Conservation (phyloP, 2,113 vertebrate genomes). For the Psittacula cyanocephala region DNA sequence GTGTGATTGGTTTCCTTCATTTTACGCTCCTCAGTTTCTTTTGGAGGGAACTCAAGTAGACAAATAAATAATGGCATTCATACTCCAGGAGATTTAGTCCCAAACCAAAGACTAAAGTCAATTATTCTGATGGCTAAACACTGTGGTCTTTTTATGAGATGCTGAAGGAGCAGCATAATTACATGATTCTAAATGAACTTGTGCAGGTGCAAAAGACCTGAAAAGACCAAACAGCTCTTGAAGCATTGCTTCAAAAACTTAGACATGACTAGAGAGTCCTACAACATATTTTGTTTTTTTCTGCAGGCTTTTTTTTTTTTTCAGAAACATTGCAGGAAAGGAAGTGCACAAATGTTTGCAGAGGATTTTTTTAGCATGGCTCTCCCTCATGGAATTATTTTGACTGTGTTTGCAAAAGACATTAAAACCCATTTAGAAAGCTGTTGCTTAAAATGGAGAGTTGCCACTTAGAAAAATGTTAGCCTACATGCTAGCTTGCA, state of each 20-base stretch:
- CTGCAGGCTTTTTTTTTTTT: not conserved
- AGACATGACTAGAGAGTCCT: not conserved
- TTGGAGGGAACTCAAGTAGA: no score
- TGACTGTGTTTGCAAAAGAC: not conserved
- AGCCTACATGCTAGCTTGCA: not conserved
- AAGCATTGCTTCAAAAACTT: not conserved
- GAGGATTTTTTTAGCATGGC: not conserved
- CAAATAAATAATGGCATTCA: not conserved
- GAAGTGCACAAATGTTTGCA: not conserved
- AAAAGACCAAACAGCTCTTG: not conserved
- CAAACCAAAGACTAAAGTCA: not conserved
- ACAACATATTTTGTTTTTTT: accelerated
- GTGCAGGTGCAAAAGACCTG: not conserved
- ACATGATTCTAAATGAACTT: not conserved
- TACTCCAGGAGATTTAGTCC: not conserved
- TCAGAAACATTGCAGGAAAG: not conserved
- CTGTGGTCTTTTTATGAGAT: not conserved
- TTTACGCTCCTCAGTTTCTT: not conserved
- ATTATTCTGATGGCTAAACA: not conserved
- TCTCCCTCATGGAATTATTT: not conserved
- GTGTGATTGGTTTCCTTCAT: not conserved
- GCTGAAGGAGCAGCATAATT: not conserved
- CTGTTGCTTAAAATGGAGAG: not conserved
- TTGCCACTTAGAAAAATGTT: not conserved
- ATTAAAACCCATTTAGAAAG: not conserved